Evolutionary conservation across 2,797 vertebrate genomes (phyloP).

Genomic region (Silurus aristotelis): DNA sequence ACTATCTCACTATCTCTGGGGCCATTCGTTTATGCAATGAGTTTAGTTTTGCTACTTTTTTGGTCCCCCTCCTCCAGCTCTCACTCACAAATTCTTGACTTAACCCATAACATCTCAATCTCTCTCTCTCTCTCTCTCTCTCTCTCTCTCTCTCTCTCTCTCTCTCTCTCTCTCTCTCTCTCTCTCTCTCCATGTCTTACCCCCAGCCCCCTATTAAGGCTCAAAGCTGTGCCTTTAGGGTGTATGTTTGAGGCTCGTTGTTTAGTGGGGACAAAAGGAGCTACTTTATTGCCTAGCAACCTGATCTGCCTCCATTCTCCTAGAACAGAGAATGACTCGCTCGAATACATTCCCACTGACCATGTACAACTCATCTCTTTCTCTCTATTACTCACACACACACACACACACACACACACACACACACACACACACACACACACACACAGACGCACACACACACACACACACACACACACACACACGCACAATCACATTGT

Average conservation of each 20-base stretch:
- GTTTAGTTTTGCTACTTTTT: slow-evolving; percentile 11
- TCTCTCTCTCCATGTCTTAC: neutral
- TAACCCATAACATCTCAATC: neutral
- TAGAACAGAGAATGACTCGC: slow-evolving; percentile 66
- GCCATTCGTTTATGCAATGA: neutral
- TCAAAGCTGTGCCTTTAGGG: slow-evolving; percentile 49
- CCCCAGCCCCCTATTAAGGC: neutral
- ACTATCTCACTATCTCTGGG: neutral
- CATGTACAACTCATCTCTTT: slow-evolving; percentile 22
- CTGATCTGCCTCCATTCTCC: slow-evolving; percentile 72
- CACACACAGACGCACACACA: neutral
- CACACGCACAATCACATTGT: neutral
- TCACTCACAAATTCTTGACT: neutral
- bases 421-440: neutral
- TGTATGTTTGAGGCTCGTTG: slow-evolving; percentile 64
- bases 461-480: slow-evolving; percentile 28
- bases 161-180: slow-evolving; percentile 7
- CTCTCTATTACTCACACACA: neutral
- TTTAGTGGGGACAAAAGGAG: slow-evolving; percentile 71
- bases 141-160: slow-evolving; percentile 16
- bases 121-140: slow-evolving; percentile 20
- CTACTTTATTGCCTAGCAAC: slow-evolving; percentile 77
- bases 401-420: slow-evolving; percentile 29
- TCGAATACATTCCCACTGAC: slow-evolving; percentile 40
- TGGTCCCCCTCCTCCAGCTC: neutral